A percentile compares a stretch with the other conserved stretches of the same genome.
These are phyloP conservation scores for Cladorhizidae sp. DNA, from an alignment of 37 sponge, comb jelly and placozoan genomes.

Conservation along the genomic window DNA sequence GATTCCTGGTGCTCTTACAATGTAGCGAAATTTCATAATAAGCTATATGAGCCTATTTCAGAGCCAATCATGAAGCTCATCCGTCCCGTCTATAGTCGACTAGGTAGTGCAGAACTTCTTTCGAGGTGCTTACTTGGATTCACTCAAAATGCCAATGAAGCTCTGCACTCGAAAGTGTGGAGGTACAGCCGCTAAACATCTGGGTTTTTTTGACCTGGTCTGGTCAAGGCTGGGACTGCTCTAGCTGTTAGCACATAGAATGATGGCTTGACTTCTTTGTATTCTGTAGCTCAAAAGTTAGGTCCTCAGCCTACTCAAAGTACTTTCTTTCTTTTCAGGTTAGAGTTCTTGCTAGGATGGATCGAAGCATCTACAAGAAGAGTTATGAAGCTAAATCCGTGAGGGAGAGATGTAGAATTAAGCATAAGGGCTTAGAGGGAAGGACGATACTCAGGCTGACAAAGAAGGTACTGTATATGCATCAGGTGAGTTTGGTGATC, in stretches of 20 bases:
- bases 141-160: conserved; percentile 14
- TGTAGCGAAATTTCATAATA: background rate
- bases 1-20: conserved; percentile 30
- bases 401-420: background rate
- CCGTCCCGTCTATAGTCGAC: background rate
- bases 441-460: background rate
- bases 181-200: background rate
- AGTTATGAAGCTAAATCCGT: background rate
- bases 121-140: background rate
- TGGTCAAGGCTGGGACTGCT: background rate
- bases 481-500: background rate
- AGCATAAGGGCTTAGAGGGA: conserved; percentile 19
- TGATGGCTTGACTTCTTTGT: too few relatives aligned
- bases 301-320: too few relatives aligned
- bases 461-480: conserved; percentile 8
- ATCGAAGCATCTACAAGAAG: background rate
- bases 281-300: too few relatives aligned
- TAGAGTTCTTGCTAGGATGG: background rate
- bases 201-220: background rate
- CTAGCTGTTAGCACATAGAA: too few relatives aligned
- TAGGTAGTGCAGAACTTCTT: background rate
- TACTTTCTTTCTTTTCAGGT: too few relatives aligned
- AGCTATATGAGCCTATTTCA: background rate
- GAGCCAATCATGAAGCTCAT: background rate
- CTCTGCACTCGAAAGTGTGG: conserved; percentile 1